Evolutionary conservation across 2,113 vertebrate species (phyloP).

Genomic region (Pongo abelii): DNA sequence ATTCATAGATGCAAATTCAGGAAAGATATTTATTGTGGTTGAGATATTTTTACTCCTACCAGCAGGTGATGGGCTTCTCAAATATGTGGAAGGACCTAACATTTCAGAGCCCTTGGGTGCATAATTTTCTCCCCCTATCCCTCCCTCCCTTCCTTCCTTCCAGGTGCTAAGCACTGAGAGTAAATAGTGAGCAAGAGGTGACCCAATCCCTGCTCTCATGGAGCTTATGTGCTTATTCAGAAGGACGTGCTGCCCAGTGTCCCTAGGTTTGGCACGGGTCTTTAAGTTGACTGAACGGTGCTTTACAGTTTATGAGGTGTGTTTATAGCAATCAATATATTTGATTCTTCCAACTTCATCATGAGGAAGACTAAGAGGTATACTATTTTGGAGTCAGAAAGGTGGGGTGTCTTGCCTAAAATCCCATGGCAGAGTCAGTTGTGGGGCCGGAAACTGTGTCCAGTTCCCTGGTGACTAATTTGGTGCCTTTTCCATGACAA

Average conservation of each 20-base stretch:
- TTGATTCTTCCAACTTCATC: not conserved
- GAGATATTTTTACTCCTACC: not conserved
- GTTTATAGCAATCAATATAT: not conserved
- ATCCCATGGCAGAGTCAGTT: not conserved
- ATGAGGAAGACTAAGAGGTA: not conserved
- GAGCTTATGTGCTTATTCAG: not conserved
- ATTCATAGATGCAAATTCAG: not conserved
- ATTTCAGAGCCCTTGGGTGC: not conserved
- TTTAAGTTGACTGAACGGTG: not conserved
- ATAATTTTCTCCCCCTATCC: not conserved
- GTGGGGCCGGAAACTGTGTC: not conserved
- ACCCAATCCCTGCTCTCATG: not conserved
- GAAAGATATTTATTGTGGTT: not conserved
- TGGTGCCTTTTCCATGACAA: rapidly evolving
- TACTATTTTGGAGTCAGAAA: not conserved
- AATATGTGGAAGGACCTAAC: not conserved
- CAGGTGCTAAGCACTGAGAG: not conserved
- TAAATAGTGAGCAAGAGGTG: not conserved
- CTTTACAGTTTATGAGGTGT: not conserved
- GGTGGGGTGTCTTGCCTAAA: not conserved
- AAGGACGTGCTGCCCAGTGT: not conserved
- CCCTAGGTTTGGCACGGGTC: not conserved
- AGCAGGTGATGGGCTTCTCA: not conserved
- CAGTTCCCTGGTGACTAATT: not conserved
- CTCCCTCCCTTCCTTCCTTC: too few relatives aligned